Evolutionary conservation across 2,113 vertebrate genomes (phyloP).

Genomic region (Gopherus flavomarginatus): DNA sequence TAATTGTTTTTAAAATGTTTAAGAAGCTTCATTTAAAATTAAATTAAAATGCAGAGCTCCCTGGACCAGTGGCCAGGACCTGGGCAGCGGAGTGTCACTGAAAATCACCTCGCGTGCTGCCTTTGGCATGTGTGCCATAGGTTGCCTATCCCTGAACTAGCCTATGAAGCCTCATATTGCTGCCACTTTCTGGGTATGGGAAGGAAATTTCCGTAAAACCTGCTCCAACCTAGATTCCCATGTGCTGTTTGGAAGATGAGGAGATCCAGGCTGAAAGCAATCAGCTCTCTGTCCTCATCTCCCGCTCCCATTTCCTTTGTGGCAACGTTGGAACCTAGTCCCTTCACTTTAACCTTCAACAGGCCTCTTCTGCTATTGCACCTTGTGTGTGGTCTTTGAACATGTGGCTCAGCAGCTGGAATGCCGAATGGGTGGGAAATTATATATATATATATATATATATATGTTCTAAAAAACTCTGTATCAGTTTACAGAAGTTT

Average conservation of each 20-base stretch:
- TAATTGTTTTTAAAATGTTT: too few species aligned
- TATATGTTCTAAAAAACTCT: constrained; percentile 67
- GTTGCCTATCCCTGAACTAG: neutral
- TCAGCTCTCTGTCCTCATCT: constrained; percentile 29
- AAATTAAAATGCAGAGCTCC: too few species aligned
- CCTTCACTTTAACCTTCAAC: constrained; percentile 77
- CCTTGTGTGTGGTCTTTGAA: constrained; percentile 83
- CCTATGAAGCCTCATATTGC: neutral
- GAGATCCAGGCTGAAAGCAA: neutral
- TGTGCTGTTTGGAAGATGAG: neutral
- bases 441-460: constrained; percentile 17
- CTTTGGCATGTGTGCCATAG: too few species aligned
- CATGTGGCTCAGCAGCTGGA: constrained; percentile 79
- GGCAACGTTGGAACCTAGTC: constrained; percentile 26
- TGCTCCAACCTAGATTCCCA: neutral
- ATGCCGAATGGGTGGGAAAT: constrained; percentile 75
- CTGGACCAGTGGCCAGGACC: too few species aligned
- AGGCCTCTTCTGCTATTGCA: constrained; percentile 76
- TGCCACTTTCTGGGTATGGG: neutral
- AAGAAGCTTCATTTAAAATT: too few species aligned
- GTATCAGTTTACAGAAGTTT: constrained; percentile 77
- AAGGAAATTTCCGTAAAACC: constrained; percentile 31
- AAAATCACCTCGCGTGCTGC: too few species aligned
- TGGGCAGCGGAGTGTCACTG: too few species aligned
- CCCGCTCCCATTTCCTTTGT: constrained; percentile 36